A percentile compares a stretch with the other conserved stretches of the same genome.
Conservation (phyloP, 2,888 invertebrate genomes). For the Pyrgus malvae region DNA sequence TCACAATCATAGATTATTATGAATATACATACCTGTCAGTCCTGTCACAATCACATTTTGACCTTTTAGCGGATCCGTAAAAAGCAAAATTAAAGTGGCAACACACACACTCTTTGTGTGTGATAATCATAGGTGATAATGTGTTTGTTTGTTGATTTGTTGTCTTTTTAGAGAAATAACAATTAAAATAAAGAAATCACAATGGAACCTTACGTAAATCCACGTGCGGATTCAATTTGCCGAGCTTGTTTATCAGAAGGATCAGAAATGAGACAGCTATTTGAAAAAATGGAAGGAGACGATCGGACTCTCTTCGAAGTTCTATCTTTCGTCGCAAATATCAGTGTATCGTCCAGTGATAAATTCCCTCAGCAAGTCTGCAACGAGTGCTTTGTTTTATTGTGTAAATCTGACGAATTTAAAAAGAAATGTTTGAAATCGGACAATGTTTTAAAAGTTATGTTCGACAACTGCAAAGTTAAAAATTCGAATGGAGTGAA, state of each 20-base stretch:
- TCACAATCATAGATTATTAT: too few relatives aligned
- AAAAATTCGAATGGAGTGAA: constrained; percentile 1
- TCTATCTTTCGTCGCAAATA: constrained; percentile 53
- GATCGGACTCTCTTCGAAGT: constrained; percentile 50
- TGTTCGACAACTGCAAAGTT: constrained; percentile 32
- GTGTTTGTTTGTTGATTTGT: not conserved
- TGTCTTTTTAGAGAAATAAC: not conserved
- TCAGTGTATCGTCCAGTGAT: constrained; percentile 51
- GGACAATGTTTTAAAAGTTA: constrained; percentile 50
- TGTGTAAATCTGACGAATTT: constrained; percentile 58
- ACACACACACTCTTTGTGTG: too few relatives aligned
- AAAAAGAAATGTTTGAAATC: constrained; percentile 61
- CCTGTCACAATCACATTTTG: too few relatives aligned
- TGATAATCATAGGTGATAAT: not conserved
- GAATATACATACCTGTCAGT: too few relatives aligned
- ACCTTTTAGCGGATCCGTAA: too few relatives aligned
- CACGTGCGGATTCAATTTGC: constrained; percentile 47
- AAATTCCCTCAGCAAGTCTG: constrained; percentile 64
- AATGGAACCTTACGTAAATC: constrained; percentile 17
- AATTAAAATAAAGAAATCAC: not conserved
- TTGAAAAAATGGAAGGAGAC: constrained; percentile 47
- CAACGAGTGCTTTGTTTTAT: constrained; percentile 51
- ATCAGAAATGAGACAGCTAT: constrained; percentile 50
- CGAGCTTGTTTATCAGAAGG: constrained; percentile 57
- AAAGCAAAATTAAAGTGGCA: too few relatives aligned